Percentiles rank a stretch among this genome's conserved stretches.
These are phyloP conservation scores for Neogobius melanostomus DNA, from an alignment of 2,113 vertebrate species.

Conservation along the genomic window DNA sequence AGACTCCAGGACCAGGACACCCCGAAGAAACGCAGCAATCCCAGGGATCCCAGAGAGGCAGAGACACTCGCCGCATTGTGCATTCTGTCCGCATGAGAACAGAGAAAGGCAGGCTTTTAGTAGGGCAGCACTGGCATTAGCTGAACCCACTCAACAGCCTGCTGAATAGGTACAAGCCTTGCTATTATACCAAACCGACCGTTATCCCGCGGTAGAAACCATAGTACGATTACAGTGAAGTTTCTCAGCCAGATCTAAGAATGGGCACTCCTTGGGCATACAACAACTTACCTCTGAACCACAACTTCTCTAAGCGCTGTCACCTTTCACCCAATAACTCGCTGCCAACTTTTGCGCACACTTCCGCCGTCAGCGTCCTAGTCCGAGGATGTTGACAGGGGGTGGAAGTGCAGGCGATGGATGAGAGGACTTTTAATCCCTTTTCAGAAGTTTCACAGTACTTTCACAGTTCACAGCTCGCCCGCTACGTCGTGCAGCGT, in stretches of 20 bases:
- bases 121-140: slow-evolving; percentile 8
- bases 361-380: not conserved
- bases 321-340: slow-evolving; percentile 64
- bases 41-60: slow-evolving; percentile 77
- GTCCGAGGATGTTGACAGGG: not conserved
- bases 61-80: slow-evolving; percentile 74
- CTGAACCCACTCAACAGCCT: slow-evolving; percentile 3
- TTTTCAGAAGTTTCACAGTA: slow-evolving; percentile 20
- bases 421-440: not conserved
- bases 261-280: not conserved
- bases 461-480: slow-evolving; percentile 16
- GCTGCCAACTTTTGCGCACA: not conserved
- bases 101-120: slow-evolving; percentile 21
- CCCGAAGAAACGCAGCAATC: slow-evolving; percentile 80
- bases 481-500: slow-evolving; percentile 12
- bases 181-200: not conserved
- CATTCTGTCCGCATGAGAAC: slow-evolving; percentile 66
- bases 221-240: not conserved
- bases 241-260: not conserved
- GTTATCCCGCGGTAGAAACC: not conserved
- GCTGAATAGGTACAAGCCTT: not conserved
- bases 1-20: slow-evolving; percentile 88
- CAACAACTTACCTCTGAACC: slow-evolving; percentile 59
- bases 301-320: slow-evolving; percentile 24
- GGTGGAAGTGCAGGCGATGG: not conserved